Evolutionary conservation across 2,113 vertebrate species (phyloP).

Genomic region (Varanus salvator): DNA sequence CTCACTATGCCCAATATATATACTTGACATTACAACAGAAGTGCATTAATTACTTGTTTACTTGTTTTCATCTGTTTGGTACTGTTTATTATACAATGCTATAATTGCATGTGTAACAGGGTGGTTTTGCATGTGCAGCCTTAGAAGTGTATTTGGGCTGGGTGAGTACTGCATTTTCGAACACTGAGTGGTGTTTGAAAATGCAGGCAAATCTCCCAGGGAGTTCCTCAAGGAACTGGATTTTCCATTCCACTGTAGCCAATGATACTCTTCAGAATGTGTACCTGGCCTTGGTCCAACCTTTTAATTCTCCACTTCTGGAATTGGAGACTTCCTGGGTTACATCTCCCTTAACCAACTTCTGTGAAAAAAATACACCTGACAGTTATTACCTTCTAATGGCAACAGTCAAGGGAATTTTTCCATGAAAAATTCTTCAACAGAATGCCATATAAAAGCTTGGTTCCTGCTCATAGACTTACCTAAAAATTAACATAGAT

Average conservation of each 20-base stretch:
- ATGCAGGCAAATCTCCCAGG: constrained; percentile 68
- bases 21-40: background rate
- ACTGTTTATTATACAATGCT: background rate
- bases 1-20: too few species aligned
- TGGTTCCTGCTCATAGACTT: background rate
- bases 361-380: background rate
- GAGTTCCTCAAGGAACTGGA: constrained; percentile 79
- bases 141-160: background rate
- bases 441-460: background rate
- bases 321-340: constrained; percentile 82
- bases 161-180: background rate
- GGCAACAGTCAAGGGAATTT: background rate
- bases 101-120: background rate
- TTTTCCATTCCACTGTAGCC: constrained; percentile 80
- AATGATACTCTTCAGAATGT: constrained; percentile 81
- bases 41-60: background rate
- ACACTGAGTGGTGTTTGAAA: constrained; percentile 70
- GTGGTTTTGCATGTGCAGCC: background rate
- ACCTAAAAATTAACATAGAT: background rate
- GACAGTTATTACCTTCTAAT: background rate
- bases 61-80: background rate
- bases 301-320: constrained; percentile 76
- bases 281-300: constrained; percentile 60
- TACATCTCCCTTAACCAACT: constrained; percentile 76
- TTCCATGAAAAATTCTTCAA: background rate